Evolutionary conservation across 1,140 invertebrate genomes (phyloP).

Genomic region (Agrypnia vestita): DNA sequence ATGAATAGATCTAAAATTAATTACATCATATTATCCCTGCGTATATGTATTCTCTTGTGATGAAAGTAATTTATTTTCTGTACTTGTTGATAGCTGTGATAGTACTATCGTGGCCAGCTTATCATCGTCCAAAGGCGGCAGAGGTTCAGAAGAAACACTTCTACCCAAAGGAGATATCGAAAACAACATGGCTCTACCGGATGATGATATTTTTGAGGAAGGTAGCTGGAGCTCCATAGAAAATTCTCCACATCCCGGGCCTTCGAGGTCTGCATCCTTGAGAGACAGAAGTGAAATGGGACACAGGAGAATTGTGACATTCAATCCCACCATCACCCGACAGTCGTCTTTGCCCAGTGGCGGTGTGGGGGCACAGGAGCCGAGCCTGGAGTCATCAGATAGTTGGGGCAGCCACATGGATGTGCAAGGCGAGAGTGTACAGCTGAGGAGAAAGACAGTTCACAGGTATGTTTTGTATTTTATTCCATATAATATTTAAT

Average conservation of each 20-base stretch:
- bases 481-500: no score
- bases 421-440: constrained; percentile 78
- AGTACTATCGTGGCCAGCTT: constrained; percentile 61
- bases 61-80: no score
- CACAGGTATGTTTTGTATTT: constrained; percentile 49
- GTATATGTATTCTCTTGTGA: no score
- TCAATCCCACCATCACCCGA: constrained; percentile 66
- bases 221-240: constrained; percentile 71
- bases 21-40: no score
- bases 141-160: constrained; percentile 68
- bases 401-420: constrained; percentile 77
- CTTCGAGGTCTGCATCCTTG: constrained; percentile 83
- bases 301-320: constrained; percentile 54
- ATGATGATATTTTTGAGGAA: constrained; percentile 68
- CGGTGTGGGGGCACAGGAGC: constrained; percentile 70
- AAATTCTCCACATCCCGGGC: constrained; percentile 75
- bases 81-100: constrained; percentile 53
- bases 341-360: constrained; percentile 83
- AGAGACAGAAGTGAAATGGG: constrained; percentile 71
- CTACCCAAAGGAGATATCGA: constrained; percentile 65
- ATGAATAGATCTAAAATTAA: no score
- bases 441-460: constrained; percentile 76
- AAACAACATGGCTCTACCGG: constrained; percentile 60
- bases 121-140: constrained; percentile 60
- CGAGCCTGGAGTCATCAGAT: constrained; percentile 77